phyloP scores from a whole-genome alignment of 30 jellyfish, hydroid and myxozoan species.

The Calvadosia cruxmelitensis region DNA sequence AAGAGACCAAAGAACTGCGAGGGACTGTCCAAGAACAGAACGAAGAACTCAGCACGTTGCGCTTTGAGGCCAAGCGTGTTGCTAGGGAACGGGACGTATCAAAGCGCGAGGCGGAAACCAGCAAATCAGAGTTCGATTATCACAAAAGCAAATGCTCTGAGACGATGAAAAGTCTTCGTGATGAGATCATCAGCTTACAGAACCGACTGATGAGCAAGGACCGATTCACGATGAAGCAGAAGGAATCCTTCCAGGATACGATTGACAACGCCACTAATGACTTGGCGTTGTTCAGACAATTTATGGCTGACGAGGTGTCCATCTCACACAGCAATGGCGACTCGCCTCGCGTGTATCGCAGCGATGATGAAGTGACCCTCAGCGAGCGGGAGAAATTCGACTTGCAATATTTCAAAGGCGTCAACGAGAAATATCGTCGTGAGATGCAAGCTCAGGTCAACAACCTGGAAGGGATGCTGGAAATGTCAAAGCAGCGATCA shows the following conservation, averaged over 20 bases:
- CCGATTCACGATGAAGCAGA: constrained; percentile 69
- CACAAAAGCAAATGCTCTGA: constrained; percentile 62
- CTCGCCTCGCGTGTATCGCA: background rate
- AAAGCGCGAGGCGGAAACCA: constrained; percentile 28
- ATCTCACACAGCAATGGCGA: background rate
- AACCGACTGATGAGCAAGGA: constrained; percentile 70
- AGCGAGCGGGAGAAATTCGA: constrained; percentile 34
- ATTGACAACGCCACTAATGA: constrained; percentile 74
- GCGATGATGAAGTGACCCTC: background rate
- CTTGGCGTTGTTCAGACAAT: constrained; percentile 50
- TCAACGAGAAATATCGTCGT: constrained; percentile 63
- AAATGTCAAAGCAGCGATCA: constrained; percentile 39
- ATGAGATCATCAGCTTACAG: constrained; percentile 68
- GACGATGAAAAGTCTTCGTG: constrained; percentile 46
- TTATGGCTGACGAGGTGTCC: constrained; percentile 22
- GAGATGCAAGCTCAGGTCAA: constrained; percentile 72
- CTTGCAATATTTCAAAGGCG: constrained; percentile 34
- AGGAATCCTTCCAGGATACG: constrained; percentile 73
- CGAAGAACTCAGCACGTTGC: constrained; percentile 49
- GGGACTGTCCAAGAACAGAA: constrained; percentile 30
- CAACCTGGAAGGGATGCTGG: constrained; percentile 76
- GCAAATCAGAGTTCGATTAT: constrained; percentile 50
- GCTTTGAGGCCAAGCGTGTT: constrained; percentile 50
- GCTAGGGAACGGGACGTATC: constrained; percentile 47
- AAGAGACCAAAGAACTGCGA: constrained; percentile 42